Evolutionary conservation across 1,140 invertebrate species (phyloP).

Genomic region (Geopemphigus sp.): DNA sequence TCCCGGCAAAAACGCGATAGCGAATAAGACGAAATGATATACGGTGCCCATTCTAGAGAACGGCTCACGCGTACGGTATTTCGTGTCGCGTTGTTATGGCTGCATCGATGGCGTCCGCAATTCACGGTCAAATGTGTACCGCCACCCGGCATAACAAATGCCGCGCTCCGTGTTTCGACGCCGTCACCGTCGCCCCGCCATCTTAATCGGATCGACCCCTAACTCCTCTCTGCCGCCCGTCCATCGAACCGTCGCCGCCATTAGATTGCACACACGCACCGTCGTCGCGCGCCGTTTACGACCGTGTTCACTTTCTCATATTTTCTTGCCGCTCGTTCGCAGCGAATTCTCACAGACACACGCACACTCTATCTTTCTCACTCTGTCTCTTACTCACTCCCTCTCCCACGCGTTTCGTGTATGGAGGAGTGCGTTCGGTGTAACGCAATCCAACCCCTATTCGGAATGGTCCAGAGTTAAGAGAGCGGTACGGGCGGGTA

Average conservation of each 20-base stretch:
- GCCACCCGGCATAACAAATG: constrained; percentile 19
- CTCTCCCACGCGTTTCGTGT: neutral
- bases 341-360: neutral
- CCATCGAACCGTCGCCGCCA: neutral
- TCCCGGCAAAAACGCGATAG: neutral
- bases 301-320: constrained; percentile 3
- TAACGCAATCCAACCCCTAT: constrained; percentile 16
- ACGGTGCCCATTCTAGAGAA: no score
- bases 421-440: neutral
- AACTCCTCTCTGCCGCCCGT: neutral
- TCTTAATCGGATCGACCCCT: constrained; percentile 14
- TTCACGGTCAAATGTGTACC: constrained; percentile 48
- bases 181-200: neutral
- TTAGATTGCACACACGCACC: constrained; percentile 12
- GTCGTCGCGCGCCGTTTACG: neutral
- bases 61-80: neutral
- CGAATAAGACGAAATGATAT: no score
- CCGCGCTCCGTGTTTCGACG: neutral
- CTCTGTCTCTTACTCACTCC: no score
- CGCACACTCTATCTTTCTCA: no score
- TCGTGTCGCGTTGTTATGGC: constrained; percentile 50
- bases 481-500: neutral
- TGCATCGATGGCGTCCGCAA: constrained; percentile 30
- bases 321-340: neutral
- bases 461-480: constrained; percentile 23